These are phyloP conservation scores for Varecia variegata DNA, from an alignment of 2,797 vertebrate species.

Conservation along the genomic window DNA sequence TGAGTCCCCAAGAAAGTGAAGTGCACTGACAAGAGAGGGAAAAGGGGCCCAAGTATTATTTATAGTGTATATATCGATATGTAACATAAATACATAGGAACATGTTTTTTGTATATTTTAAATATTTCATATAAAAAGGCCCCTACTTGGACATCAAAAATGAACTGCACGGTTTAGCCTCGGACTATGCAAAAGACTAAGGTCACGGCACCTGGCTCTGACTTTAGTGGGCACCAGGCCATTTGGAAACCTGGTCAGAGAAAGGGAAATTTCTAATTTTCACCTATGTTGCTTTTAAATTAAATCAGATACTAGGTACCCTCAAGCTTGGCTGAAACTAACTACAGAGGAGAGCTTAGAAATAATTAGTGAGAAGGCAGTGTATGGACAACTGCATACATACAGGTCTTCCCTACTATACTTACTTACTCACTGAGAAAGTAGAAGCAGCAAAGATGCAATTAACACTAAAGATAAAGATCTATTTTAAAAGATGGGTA, in stretches of 20 bases:
- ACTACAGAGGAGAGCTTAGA: background rate
- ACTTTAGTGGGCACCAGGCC: background rate
- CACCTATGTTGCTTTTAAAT: background rate
- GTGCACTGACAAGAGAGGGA: background rate
- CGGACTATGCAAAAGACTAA: background rate
- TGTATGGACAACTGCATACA: background rate
- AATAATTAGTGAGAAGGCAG: slow-evolving; percentile 26
- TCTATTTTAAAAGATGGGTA: slow-evolving; percentile 53
- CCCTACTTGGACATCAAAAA: background rate
- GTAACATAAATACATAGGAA: background rate
- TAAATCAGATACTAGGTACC: background rate
- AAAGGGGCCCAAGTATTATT: background rate
- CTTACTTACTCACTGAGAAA: slow-evolving; percentile 18
- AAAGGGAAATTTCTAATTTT: background rate
- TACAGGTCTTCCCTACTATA: background rate
- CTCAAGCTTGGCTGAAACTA: background rate
- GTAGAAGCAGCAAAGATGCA: slow-evolving; percentile 26
- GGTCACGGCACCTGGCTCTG: background rate
- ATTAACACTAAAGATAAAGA: slow-evolving; percentile 59
- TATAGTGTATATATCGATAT: background rate
- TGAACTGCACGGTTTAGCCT: background rate
- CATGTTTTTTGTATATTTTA: background rate
- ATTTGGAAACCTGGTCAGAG: background rate
- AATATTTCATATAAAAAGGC: background rate
- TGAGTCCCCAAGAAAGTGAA: background rate